phyloP scores from a whole-genome alignment of 53 echinoderm and acorn worm species.

The Antedon mediterranea region DNA sequence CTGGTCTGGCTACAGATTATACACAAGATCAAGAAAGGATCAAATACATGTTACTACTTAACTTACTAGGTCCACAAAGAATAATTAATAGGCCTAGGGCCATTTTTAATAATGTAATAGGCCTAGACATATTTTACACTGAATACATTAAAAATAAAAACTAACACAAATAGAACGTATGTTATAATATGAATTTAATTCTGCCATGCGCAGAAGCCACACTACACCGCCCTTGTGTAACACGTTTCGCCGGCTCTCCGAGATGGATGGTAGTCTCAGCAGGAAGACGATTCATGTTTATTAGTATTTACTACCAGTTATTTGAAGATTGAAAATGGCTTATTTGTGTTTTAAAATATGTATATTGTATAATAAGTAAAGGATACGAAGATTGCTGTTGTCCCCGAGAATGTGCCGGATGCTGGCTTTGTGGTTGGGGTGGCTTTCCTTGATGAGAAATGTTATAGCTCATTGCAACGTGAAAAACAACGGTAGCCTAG shows the following conservation, averaged over 20 bases:
- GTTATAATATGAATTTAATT: background rate
- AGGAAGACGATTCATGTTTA: too few relatives aligned
- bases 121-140: too few relatives aligned
- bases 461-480: constrained; percentile 94
- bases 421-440: constrained; percentile 3
- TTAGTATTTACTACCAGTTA: too few relatives aligned
- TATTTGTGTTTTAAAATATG: too few relatives aligned
- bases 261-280: background rate
- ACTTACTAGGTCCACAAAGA: background rate
- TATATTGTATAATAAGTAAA: background rate
- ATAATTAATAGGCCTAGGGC: too few relatives aligned
- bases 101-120: too few relatives aligned
- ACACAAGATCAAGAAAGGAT: too few relatives aligned
- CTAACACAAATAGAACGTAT: background rate
- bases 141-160: too few relatives aligned
- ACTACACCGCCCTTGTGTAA: background rate
- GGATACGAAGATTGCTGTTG: background rate
- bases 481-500: constrained; percentile 82
- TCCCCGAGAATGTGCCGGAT: background rate
- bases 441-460: constrained; percentile 35
- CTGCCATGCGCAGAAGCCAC: background rate
- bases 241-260: background rate
- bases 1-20: too few relatives aligned
- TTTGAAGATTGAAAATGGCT: too few relatives aligned
- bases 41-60: background rate